Conservation (phyloP, 2,888 invertebrate species). For the Branchellion lobata region DNA sequence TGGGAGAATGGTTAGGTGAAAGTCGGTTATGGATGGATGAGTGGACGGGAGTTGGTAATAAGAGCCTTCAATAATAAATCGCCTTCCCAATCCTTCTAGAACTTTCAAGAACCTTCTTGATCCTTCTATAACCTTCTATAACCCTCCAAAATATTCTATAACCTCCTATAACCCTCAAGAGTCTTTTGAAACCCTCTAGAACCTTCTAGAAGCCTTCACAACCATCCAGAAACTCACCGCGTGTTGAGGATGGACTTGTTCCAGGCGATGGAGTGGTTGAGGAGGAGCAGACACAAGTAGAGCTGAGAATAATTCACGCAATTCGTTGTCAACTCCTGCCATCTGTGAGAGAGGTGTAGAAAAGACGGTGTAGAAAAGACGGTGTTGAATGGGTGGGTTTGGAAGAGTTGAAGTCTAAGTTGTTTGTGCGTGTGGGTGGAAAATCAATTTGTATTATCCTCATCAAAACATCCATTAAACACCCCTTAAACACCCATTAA, state of each 20-base stretch:
- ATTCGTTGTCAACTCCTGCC: constrained; percentile 83
- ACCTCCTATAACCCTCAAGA: not conserved
- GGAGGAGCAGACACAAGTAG: constrained; percentile 78
- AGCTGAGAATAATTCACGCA: constrained; percentile 70
- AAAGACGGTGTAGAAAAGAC: constrained; percentile 52
- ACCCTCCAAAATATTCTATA: not conserved
- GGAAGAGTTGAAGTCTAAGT: not conserved
- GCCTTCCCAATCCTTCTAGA: not conserved
- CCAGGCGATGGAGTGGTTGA: constrained; percentile 85
- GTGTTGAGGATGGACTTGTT: constrained; percentile 80
- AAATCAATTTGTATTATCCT: too few species aligned
- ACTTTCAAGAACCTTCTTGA: not conserved
- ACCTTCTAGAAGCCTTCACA: not conserved
- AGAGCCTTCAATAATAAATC: not conserved
- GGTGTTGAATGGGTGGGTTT: too few species aligned
- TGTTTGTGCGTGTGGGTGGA: not conserved
- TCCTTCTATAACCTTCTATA: too few species aligned
- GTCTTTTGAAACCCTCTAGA: not conserved
- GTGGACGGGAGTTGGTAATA: too few species aligned
- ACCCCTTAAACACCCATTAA: too few species aligned
- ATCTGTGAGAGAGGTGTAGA: constrained; percentile 73
- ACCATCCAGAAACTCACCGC: constrained; percentile 57
- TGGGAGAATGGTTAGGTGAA: too few species aligned
- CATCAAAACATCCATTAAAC: too few species aligned
- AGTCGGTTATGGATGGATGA: too few species aligned